Evolutionary conservation across 2,888 invertebrate genomes (phyloP).

Genomic region (Drosophila bunnanda): DNA sequence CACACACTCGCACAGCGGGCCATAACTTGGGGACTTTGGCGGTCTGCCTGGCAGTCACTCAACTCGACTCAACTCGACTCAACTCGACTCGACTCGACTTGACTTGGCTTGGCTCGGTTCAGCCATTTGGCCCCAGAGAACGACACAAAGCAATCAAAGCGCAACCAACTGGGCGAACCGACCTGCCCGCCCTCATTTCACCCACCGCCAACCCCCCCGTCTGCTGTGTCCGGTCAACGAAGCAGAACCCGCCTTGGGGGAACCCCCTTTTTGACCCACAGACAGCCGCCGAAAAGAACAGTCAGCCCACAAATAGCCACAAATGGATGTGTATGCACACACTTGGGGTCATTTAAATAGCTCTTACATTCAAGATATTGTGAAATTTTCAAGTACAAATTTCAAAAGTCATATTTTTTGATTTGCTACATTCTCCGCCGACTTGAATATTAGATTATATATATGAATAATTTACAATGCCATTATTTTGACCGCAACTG

Average conservation of each 20-base stretch:
- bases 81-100: constrained; percentile 20
- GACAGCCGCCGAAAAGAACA: constrained; percentile 43
- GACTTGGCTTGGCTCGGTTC: constrained; percentile 20
- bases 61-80: constrained; percentile 27
- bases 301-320: constrained; percentile 58
- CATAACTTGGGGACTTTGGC: constrained; percentile 18
- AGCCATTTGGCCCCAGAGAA: constrained; percentile 54
- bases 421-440: background rate
- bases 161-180: constrained; percentile 59
- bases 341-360: constrained; percentile 22
- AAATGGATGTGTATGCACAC: constrained; percentile 55
- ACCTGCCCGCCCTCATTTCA: constrained; percentile 28
- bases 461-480: background rate
- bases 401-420: background rate
- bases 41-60: constrained; percentile 38
- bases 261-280: constrained; percentile 15
- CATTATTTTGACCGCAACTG: constrained; percentile 1
- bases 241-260: constrained; percentile 58
- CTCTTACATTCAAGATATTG: background rate
- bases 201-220: background rate
- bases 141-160: constrained; percentile 74
- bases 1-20: constrained; percentile 28
- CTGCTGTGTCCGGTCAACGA: constrained; percentile 59
- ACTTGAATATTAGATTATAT: background rate
- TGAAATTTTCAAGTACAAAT: background rate